These are phyloP conservation scores for Embidobia sp. DNA, from an alignment of 2,888 invertebrate genomes.

Conservation along the genomic window DNA sequence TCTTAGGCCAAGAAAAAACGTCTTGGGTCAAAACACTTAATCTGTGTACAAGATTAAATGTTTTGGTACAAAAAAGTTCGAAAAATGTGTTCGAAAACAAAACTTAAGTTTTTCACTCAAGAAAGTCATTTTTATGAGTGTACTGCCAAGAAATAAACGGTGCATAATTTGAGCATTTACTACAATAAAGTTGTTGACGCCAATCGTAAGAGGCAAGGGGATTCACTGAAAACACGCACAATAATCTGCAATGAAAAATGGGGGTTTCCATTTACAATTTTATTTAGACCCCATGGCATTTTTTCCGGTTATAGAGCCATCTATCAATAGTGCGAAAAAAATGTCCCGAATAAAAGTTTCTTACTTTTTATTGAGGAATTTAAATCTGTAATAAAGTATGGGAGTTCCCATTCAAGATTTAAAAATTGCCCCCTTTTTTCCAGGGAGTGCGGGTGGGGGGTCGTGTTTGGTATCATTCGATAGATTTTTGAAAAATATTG, in stretches of 20 bases:
- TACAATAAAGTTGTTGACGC: constrained; percentile 12
- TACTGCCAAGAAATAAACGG: constrained; percentile 6
- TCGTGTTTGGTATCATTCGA: neutral
- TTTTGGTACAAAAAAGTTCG: too few relatives aligned
- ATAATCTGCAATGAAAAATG: neutral
- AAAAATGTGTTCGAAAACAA: too few relatives aligned
- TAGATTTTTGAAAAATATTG: too few relatives aligned
- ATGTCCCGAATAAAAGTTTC: neutral
- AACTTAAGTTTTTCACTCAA: too few relatives aligned
- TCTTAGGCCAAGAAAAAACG: too few relatives aligned
- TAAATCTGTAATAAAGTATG: neutral
- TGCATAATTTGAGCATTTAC: constrained; percentile 22
- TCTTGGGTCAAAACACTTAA: too few relatives aligned
- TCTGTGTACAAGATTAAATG: too few relatives aligned
- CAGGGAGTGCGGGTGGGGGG: neutral
- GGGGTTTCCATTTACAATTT: too few relatives aligned
- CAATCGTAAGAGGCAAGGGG: constrained; percentile 7
- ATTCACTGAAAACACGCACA: constrained; percentile 2
- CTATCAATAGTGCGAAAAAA: neutral
- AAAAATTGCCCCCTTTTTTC: too few relatives aligned
- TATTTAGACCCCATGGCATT: too few relatives aligned
- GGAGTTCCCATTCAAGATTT: neutral
- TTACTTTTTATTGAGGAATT: neutral
- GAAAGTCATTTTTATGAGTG: too few relatives aligned
- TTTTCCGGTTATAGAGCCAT: constrained; percentile 9